Base-by-base conservation (phyloP, 2,888 invertebrate genomes). In the Drosophila kuntzei region DNA sequence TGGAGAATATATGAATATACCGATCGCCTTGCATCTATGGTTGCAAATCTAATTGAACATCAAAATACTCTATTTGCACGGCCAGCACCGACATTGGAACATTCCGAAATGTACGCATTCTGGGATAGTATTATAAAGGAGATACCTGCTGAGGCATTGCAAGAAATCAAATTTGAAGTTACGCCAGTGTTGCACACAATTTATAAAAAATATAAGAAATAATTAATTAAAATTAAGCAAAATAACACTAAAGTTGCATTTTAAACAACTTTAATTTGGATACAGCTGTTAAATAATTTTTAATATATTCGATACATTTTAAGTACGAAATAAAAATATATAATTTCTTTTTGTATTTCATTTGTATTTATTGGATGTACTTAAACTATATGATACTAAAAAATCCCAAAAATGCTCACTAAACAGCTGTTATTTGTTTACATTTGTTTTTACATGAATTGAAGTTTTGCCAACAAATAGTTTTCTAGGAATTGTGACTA, bases 111-210 rank as follows among this genome's bases (percentile, higher is more conserved):
- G 55, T 66, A 43, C n/a, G 43, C 54, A 3, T 66, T 63, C 6
- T 66, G 63, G 66, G 66, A 66, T 49, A 50, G 66, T 44, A 63
- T 66, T 49, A 66, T 66, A 8, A 63, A 63, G 14, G 66, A 62
- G 2, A 37, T 66, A 12, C 66, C 66, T 1, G 9, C 49, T 3
- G 63, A 66, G 14, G 66, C 66, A 7, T 22, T 66, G 34, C 32
- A 55, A 0, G 66, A 66, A 63, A 63, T 66, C 3, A 66, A 66
- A 36, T 66, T 63, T n/a, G 66, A 66, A 18, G 66, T 66, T 1
- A 63, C 66, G 36, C 43, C 66, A 9, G 18, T 55, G 0, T 14
- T 66, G 3, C 49, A 63, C 16, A 55, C 63, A 36, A 63, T 66
- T 32, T 66, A 66, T 20, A 66, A 66, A 8, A 66, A 63, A 34